A percentile compares a stretch with the other conserved stretches of the same genome.
phyloP scores from a whole-genome alignment of 1,140 invertebrate genomes.

The Bombus vancouverensis region DNA sequence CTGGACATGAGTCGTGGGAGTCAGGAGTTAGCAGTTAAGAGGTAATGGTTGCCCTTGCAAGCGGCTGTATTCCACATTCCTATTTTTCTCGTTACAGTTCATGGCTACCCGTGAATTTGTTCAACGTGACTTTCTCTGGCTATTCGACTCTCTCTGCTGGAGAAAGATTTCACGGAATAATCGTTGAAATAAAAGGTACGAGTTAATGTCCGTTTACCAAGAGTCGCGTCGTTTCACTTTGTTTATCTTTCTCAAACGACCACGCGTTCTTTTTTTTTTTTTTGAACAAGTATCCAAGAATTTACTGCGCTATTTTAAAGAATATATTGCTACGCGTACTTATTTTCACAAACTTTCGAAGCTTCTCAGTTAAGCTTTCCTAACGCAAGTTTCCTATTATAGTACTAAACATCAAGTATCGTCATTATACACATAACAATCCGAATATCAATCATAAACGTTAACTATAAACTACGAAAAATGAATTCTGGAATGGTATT shows the following conservation, averaged over 20 bases:
- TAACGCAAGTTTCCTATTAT: too few relatives aligned
- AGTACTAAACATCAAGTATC: too few relatives aligned
- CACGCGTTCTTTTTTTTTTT: not conserved
- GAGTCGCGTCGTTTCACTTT: not conserved
- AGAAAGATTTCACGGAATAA: not conserved
- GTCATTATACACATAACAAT: too few relatives aligned
- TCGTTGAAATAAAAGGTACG: not conserved
- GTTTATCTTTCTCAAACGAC: not conserved
- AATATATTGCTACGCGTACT: not conserved
- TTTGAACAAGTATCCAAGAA: not conserved
- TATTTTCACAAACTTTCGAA: too few relatives aligned
- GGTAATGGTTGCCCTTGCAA: not conserved
- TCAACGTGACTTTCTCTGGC: conserved; percentile 24
- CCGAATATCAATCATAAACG: too few relatives aligned
- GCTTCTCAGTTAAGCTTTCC: too few relatives aligned
- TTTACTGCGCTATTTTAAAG: not conserved
- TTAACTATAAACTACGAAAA: too few relatives aligned
- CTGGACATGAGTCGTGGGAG: too few relatives aligned
- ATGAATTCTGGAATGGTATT: too few relatives aligned
- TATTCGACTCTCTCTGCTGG: not conserved
- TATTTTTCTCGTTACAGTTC: conserved; percentile 14
- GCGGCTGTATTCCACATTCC: not conserved
- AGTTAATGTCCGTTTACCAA: conserved; percentile 1
- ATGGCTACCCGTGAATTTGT: conserved; percentile 3
- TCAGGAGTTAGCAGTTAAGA: not conserved